phyloP scores from a whole-genome alignment of 1,140 invertebrate species.

The Philopotamus ludificatus region DNA sequence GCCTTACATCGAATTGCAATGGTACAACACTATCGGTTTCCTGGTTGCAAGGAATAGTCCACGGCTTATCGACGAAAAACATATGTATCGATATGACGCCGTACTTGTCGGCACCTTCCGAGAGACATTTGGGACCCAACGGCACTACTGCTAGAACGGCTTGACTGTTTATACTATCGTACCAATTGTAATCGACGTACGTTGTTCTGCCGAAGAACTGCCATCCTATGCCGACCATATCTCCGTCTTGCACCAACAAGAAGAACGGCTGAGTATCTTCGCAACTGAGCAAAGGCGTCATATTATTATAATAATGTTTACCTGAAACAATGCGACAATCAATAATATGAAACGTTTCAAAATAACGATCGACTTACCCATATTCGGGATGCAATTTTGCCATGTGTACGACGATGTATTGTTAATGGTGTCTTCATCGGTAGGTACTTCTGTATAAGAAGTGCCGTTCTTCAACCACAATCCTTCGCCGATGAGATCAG shows the following conservation, averaged over 20 bases:
- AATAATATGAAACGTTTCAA: neutral
- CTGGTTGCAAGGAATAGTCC: conserved; percentile 36
- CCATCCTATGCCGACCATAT: conserved; percentile 34
- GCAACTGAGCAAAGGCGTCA: conserved; percentile 40
- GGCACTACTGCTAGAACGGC: conserved; percentile 23
- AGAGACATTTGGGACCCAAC: conserved; percentile 43
- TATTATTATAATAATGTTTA: conserved; percentile 49
- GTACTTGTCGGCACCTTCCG: conserved; percentile 41
- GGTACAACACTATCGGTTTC: conserved; percentile 33
- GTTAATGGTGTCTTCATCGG: conserved; percentile 26
- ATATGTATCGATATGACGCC: conserved; percentile 48
- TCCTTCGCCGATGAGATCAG: conserved; percentile 27
- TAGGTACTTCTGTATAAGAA: conserved; percentile 24
- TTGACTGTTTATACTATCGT: conserved; percentile 20
- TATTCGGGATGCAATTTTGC: conserved; percentile 38
- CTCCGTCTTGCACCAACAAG: conserved; percentile 29
- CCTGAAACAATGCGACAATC: conserved; percentile 37
- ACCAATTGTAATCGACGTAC: conserved; percentile 33
- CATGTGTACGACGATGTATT: conserved; percentile 28
- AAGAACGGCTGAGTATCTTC: conserved; percentile 34
- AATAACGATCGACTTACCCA: conserved; percentile 29
- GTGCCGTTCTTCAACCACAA: conserved; percentile 34
- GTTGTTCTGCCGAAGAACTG: conserved; percentile 34
- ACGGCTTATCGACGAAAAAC: conserved; percentile 47
- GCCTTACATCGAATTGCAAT: conserved; percentile 4